phyloP scores from a whole-genome alignment of 2,797 vertebrate species.

The Tenualosa thibaudeaui region DNA sequence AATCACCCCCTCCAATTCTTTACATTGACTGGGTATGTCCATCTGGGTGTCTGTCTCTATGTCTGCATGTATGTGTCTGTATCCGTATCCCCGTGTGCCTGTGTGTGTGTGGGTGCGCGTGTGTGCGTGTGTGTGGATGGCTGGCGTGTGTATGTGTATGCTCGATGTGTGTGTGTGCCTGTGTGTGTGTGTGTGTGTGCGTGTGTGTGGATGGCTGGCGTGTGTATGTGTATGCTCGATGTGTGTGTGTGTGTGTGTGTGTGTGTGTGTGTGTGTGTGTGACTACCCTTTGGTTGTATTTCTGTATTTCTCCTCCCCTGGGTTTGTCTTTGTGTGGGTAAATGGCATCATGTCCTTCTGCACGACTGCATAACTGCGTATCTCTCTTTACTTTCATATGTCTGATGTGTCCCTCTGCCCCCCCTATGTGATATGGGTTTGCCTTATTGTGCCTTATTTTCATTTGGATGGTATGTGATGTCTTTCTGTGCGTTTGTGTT shows the following conservation, averaged over 20 bases:
- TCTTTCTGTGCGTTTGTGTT: conserved; percentile 11
- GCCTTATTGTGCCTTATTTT: conserved; percentile 19
- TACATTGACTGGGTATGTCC: conserved; percentile 67
- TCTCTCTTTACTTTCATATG: neutral
- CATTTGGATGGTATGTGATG: neutral
- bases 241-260: conserved; percentile 41
- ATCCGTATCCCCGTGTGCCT: neutral
- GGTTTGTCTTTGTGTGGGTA: conserved; percentile 12
- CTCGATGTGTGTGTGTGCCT: conserved; percentile 28
- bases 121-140: neutral
- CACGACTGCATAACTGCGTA: conserved; percentile 14
- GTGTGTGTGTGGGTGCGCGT: conserved; percentile 19
- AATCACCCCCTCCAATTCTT: conserved; percentile 60
- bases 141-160: conserved; percentile 23
- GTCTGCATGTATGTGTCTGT: conserved; percentile 25
- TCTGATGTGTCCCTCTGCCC: neutral
- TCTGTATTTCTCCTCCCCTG: conserved; percentile 8
- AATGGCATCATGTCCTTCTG: neutral
- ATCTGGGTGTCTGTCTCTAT: conserved; percentile 46
- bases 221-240: conserved; percentile 27
- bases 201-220: neutral
- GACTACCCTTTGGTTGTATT: conserved; percentile 32
- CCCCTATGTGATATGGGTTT: neutral
- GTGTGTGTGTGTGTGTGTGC: conserved; percentile 14
- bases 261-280: conserved; percentile 43